Evolutionary conservation across 1,140 invertebrate genomes (phyloP).

Genomic region (Cydia splendana): DNA sequence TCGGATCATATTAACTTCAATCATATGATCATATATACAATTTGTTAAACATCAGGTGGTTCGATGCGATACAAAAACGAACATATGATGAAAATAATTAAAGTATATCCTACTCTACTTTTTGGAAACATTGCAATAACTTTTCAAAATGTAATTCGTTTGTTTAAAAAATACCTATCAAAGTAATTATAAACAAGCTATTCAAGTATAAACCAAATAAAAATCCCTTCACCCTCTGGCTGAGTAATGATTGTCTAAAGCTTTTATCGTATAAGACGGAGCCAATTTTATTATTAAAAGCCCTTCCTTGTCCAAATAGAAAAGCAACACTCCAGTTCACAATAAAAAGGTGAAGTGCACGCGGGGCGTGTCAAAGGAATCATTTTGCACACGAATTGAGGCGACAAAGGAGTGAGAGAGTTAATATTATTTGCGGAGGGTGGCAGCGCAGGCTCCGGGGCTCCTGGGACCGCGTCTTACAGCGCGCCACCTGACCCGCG

Average conservation of each 20-base stretch:
- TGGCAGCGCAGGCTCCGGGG: slow-evolving; percentile 34
- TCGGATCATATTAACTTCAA: too few species aligned
- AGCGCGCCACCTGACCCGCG: slow-evolving; percentile 39
- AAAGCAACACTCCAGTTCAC: slow-evolving; percentile 44
- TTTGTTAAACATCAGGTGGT: too few species aligned
- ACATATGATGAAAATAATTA: too few species aligned
- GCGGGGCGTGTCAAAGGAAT: slow-evolving; percentile 56
- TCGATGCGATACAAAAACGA: too few species aligned
- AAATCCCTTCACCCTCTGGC: background rate
- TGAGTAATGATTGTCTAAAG: slow-evolving; percentile 10
- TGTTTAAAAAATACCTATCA: too few species aligned
- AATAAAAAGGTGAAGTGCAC: slow-evolving; percentile 56
- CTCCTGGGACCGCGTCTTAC: slow-evolving; percentile 54
- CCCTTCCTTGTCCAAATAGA: slow-evolving; percentile 21
- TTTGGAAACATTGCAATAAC: too few species aligned
- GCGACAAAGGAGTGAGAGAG: slow-evolving; percentile 53
- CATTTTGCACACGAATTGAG: slow-evolving; percentile 53
- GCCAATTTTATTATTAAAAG: slow-evolving; percentile 25
- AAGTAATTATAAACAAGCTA: background rate
- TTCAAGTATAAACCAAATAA: background rate
- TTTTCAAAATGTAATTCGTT: too few species aligned
- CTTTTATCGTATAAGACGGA: slow-evolving; percentile 1
- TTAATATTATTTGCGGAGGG: slow-evolving; percentile 58
- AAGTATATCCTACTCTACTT: too few species aligned
- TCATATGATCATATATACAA: too few species aligned